Conservation (phyloP, 2,113 vertebrate genomes). For the Nannobrachium achirus region DNA sequence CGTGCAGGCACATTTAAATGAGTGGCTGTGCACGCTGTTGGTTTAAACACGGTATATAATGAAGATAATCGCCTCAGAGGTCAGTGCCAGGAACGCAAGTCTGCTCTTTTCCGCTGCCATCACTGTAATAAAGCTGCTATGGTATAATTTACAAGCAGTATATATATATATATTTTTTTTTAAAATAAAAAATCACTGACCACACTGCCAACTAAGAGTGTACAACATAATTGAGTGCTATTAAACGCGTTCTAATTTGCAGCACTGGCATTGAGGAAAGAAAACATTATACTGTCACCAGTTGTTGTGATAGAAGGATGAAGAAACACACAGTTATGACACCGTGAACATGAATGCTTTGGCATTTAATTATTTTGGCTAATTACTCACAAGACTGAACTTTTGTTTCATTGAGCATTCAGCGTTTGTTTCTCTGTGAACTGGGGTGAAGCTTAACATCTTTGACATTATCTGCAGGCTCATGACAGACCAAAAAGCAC, state of each 20-base stretch:
- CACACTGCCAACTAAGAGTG: conserved; percentile 52
- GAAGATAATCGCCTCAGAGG: conserved; percentile 42
- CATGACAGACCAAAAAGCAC: too few relatives aligned
- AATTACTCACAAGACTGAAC: too few relatives aligned
- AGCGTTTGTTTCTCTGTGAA: too few relatives aligned
- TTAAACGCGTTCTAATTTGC: conserved; percentile 44
- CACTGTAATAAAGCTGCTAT: conserved; percentile 36
- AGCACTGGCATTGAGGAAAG: conserved; percentile 38
- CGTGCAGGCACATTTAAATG: conserved; percentile 24
- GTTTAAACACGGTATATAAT: conserved; percentile 40
- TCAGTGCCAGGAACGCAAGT: conserved; percentile 33
- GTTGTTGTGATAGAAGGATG: conserved; percentile 14
- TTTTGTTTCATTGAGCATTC: too few relatives aligned
- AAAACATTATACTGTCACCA: conserved; percentile 36
- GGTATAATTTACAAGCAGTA: conserved; percentile 30
- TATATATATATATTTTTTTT: conserved; percentile 53
- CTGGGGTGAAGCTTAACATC: too few relatives aligned
- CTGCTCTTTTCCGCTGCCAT: conserved; percentile 29
- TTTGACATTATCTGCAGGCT: too few relatives aligned
- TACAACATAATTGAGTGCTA: conserved; percentile 47
- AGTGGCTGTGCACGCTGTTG: conserved; percentile 6
- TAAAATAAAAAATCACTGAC: conserved; percentile 27
- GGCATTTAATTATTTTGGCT: too few relatives aligned
- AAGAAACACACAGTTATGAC: not conserved
- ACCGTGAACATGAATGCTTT: not conserved